These are phyloP conservation scores for Ibidorhyncha struthersii DNA, from an alignment of 2,113 vertebrate genomes.

Conservation along the genomic window DNA sequence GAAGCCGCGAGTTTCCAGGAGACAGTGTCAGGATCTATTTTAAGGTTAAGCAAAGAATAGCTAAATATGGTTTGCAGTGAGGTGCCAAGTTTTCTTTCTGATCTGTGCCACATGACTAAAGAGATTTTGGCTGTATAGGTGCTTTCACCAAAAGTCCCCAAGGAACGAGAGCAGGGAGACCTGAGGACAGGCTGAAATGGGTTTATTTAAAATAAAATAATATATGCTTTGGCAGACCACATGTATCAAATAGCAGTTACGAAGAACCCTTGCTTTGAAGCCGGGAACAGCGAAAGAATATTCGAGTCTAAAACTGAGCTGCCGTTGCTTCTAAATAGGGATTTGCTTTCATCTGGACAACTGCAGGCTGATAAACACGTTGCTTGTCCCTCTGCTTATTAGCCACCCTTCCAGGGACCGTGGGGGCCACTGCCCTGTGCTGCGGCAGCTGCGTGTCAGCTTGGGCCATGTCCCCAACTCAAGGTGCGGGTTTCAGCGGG, in stretches of 20 bases:
- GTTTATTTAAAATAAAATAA: background rate
- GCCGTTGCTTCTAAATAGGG: background rate
- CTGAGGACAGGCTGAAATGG: background rate
- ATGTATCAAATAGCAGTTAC: background rate
- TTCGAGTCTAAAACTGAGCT: background rate
- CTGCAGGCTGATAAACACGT: background rate
- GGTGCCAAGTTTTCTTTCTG: conserved; percentile 5
- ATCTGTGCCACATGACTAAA: background rate
- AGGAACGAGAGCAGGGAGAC: background rate
- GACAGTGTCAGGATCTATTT: conserved; percentile 40
- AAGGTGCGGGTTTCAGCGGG: fast-evolving
- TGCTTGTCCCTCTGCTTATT: background rate
- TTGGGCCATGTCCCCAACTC: background rate
- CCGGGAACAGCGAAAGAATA: background rate
- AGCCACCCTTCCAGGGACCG: fast-evolving
- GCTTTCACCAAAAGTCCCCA: background rate
- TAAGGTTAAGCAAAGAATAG: conserved; percentile 23
- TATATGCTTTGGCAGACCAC: background rate
- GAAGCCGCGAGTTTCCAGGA: background rate
- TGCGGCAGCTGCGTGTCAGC: background rate
- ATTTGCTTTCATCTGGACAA: background rate
- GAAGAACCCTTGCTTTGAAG: background rate
- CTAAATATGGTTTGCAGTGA: conserved; percentile 40
- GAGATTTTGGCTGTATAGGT: background rate
- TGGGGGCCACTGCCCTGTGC: background rate